phyloP scores from a whole-genome alignment of 2,888 invertebrate genomes.

The Cistogaster globosa region DNA sequence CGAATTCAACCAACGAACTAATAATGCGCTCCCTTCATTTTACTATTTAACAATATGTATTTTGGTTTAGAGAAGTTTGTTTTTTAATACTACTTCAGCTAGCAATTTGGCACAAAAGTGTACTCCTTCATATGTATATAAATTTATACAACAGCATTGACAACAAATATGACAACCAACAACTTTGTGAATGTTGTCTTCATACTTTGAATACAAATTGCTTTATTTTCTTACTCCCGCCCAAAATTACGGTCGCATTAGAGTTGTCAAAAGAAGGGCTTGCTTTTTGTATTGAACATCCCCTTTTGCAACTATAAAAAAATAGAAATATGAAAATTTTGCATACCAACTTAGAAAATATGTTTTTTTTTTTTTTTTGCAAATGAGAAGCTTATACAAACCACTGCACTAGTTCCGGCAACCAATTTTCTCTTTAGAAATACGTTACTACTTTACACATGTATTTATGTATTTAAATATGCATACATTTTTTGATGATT shows the following conservation, averaged over 20 bases:
- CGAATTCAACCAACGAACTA: background rate
- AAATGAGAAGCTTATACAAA: slow-evolving; percentile 65
- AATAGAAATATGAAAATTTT: slow-evolving; percentile 61
- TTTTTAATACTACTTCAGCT: slow-evolving; percentile 55
- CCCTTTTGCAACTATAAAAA: slow-evolving; percentile 40
- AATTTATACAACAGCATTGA: slow-evolving; percentile 64
- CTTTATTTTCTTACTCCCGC: slow-evolving; percentile 76
- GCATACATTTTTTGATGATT: slow-evolving; percentile 5
- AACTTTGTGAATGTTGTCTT: slow-evolving; percentile 75
- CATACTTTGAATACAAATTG: slow-evolving; percentile 83
- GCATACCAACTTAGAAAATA: slow-evolving; percentile 63
- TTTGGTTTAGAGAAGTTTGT: background rate
- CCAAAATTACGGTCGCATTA: slow-evolving; percentile 30
- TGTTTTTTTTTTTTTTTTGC: slow-evolving; percentile 28
- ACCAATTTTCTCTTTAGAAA: too few relatives aligned
- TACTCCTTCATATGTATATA: slow-evolving; percentile 57
- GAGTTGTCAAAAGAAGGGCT: slow-evolving; percentile 43
- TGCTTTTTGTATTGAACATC: slow-evolving; percentile 23
- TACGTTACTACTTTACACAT: background rate
- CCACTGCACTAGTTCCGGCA: background rate
- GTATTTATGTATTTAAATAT: background rate
- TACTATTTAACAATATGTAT: slow-evolving; percentile 30
- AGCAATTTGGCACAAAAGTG: slow-evolving; percentile 50
- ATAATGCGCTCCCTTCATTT: background rate
- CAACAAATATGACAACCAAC: slow-evolving; percentile 31